Conservation (phyloP, 2,113 vertebrate species). For the Morone chrysops region DNA sequence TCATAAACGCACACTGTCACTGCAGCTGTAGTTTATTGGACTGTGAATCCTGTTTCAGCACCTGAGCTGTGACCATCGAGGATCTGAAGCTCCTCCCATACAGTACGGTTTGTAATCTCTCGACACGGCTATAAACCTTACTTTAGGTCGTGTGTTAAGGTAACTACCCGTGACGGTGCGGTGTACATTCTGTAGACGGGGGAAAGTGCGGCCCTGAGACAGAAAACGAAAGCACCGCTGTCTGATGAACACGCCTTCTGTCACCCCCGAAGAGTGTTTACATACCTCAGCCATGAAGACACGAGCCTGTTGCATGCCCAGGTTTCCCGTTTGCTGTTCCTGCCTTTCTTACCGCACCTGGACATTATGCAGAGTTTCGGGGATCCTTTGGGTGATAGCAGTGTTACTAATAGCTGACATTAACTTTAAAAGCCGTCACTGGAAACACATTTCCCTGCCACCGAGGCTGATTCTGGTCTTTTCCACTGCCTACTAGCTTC, state of each 20-base stretch:
- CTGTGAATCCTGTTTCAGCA: neutral
- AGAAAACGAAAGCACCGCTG: neutral
- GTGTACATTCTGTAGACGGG: too few relatives aligned
- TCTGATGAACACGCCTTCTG: neutral
- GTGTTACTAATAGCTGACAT: neutral
- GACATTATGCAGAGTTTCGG: neutral
- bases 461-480: conserved; percentile 51
- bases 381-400: too few relatives aligned
- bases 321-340: conserved; percentile 33
- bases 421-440: neutral
- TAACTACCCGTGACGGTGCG: too few relatives aligned
- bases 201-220: neutral
- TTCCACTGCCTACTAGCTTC: conserved; percentile 26
- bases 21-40: neutral
- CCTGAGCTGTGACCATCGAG: neutral
- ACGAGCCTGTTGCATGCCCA: neutral
- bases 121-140: too few relatives aligned
- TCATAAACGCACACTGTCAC: too few relatives aligned
- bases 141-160: neutral
- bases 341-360: conserved; percentile 35
- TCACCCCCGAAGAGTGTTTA: neutral
- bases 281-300: neutral
- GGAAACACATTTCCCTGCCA: neutral
- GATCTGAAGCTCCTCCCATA: neutral
- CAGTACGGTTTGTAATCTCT: too few relatives aligned